Conservation (phyloP, 2,888 invertebrate species). For the Himalopsyche japonica region DNA sequence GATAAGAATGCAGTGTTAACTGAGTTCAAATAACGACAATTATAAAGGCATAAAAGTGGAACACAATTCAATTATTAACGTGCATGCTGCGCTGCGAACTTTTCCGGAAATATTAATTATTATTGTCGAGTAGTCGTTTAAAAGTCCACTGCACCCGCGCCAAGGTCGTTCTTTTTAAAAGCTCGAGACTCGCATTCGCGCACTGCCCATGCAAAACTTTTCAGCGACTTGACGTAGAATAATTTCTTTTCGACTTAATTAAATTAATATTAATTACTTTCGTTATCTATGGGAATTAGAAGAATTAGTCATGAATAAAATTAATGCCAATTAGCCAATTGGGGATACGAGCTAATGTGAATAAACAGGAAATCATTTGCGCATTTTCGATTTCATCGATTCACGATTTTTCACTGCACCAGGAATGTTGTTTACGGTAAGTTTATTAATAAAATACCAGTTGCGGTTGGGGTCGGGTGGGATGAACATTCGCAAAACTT, state of each 20-base stretch:
- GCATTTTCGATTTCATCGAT: background rate
- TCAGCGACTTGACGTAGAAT: background rate
- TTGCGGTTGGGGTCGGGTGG: background rate
- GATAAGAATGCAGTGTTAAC: background rate
- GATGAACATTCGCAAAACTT: background rate
- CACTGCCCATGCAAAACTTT: background rate
- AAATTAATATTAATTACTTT: background rate
- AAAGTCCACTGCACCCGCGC: background rate
- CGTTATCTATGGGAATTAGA: background rate
- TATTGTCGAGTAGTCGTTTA: background rate
- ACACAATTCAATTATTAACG: background rate
- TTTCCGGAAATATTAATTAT: conserved; percentile 1
- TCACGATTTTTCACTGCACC: background rate
- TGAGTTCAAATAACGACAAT: background rate
- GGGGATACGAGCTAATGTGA: background rate
- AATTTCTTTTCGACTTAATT: background rate
- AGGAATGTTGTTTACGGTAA: conserved; percentile 3
- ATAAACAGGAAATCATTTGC: background rate
- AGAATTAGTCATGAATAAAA: no score
- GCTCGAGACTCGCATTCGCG: background rate
- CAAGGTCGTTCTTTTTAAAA: background rate
- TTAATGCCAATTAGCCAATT: no score
- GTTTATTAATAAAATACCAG: conserved; percentile 3
- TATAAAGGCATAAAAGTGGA: background rate
- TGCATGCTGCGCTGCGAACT: background rate